A percentile compares a stretch with the other conserved stretches of the same genome.
Evolutionary conservation across 2,888 invertebrate genomes (phyloP).

Genomic region (Torymus auratus): DNA sequence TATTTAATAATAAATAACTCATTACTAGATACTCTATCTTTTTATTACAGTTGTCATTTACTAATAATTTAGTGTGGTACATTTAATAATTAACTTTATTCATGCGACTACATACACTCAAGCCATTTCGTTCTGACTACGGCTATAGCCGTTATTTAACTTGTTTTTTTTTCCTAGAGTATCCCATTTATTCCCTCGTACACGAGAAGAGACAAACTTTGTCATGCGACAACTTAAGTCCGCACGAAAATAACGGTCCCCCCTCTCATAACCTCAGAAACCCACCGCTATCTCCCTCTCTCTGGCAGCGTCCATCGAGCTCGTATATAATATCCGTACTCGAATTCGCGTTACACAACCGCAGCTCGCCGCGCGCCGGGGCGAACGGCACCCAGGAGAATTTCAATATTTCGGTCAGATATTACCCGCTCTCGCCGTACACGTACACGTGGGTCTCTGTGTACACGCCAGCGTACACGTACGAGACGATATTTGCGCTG

Average conservation of each 20-base stretch:
- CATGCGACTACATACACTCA: no score
- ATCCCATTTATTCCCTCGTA: background rate
- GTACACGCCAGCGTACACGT: background rate
- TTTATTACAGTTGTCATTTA: no score
- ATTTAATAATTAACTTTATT: no score
- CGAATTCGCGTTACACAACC: slow-evolving; percentile 49
- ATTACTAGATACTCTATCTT: no score
- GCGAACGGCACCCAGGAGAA: slow-evolving; percentile 55
- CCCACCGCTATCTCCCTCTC: background rate
- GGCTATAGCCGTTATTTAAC: no score
- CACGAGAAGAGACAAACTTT: slow-evolving; percentile 6
- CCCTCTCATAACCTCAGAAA: background rate
- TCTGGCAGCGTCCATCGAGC: slow-evolving; percentile 14
- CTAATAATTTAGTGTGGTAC: no score
- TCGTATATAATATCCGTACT: slow-evolving; percentile 48
- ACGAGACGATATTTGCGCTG: slow-evolving; percentile 9
- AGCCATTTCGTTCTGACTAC: no score
- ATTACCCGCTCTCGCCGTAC: slow-evolving; percentile 37
- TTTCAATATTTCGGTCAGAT: slow-evolving; percentile 66
- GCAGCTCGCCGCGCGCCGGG: slow-evolving; percentile 1
- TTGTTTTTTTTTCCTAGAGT: background rate
- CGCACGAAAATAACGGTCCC: background rate
- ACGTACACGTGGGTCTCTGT: background rate
- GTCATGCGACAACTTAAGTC: slow-evolving; percentile 24
- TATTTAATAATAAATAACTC: no score